A percentile compares a stretch with the other conserved stretches of the same genome.
These are phyloP conservation scores for Clitarchus hookeri DNA, from an alignment of 2,888 invertebrate species.

Conservation along the genomic window DNA sequence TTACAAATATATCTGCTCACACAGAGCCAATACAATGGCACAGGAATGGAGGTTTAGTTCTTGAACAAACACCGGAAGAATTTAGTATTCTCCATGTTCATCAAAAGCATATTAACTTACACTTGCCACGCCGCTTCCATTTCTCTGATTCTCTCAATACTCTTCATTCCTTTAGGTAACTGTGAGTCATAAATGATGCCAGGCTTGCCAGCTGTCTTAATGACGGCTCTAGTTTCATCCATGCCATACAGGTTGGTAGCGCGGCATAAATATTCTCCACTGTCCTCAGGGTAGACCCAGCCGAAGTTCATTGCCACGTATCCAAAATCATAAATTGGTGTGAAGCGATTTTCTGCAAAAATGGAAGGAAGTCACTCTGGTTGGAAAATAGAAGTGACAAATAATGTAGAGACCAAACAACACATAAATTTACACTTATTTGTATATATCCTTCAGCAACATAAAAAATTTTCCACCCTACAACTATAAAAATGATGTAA, in stretches of 20 bases:
- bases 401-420: too few relatives aligned
- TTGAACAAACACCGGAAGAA: too few relatives aligned
- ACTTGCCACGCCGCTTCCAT: conserved; percentile 96
- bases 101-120: conserved; percentile 62
- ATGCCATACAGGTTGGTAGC: conserved; percentile 92
- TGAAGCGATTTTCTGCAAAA: conserved; percentile 85
- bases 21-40: neutral
- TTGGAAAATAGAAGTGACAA: neutral
- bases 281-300: conserved; percentile 95
- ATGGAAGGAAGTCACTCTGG: neutral
- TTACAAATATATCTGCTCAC: too few relatives aligned
- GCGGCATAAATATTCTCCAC: conserved; percentile 92
- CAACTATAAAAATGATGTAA: too few relatives aligned
- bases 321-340: conserved; percentile 94
- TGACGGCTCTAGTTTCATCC: conserved; percentile 86
- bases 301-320: conserved; percentile 77
- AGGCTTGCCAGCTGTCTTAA: conserved; percentile 87
- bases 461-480: too few relatives aligned
- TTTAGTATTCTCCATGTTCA: neutral
- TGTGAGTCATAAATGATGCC: conserved; percentile 96
- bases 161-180: conserved; percentile 94
- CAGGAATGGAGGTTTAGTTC: neutral
- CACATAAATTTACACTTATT: too few relatives aligned
- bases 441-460: too few relatives aligned
- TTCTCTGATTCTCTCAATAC: conserved; percentile 90